phyloP scores from a whole-genome alignment of 2,113 vertebrate genomes.

The Otocyon megalotis region DNA sequence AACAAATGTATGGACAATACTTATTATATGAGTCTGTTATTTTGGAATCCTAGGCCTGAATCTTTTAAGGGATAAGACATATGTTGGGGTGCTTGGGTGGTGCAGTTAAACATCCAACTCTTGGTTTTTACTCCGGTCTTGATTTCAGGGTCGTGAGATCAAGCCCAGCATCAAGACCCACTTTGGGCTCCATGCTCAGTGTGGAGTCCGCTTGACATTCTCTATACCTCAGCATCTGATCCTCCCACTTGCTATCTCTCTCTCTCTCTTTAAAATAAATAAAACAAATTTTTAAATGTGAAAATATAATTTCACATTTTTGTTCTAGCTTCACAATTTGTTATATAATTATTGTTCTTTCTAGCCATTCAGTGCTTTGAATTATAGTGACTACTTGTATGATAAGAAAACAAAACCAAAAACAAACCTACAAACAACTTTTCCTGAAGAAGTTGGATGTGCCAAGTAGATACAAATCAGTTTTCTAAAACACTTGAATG shows the following conservation, averaged over 20 bases:
- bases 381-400: not conserved
- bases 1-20: not conserved
- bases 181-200: not conserved
- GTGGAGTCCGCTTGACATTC: not conserved
- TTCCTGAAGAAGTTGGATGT: not conserved
- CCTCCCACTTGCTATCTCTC: not conserved
- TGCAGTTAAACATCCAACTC: not conserved
- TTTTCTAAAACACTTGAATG: not conserved
- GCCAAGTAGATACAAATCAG: not conserved
- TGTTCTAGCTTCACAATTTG: not conserved
- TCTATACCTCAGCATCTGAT: not conserved
- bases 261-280: not conserved
- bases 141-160: not conserved
- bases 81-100: not conserved
- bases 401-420: not conserved
- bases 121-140: not conserved
- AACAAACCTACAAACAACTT: not conserved
- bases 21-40: not conserved
- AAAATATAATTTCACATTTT: not conserved
- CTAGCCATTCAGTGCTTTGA: not conserved
- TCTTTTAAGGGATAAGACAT: not conserved
- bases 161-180: not conserved
- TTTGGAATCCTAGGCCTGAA: not conserved
- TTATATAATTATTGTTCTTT: not conserved
- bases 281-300: not conserved